Conservation (phyloP, 1,140 invertebrate species). For the Lordiphosa collinella region DNA sequence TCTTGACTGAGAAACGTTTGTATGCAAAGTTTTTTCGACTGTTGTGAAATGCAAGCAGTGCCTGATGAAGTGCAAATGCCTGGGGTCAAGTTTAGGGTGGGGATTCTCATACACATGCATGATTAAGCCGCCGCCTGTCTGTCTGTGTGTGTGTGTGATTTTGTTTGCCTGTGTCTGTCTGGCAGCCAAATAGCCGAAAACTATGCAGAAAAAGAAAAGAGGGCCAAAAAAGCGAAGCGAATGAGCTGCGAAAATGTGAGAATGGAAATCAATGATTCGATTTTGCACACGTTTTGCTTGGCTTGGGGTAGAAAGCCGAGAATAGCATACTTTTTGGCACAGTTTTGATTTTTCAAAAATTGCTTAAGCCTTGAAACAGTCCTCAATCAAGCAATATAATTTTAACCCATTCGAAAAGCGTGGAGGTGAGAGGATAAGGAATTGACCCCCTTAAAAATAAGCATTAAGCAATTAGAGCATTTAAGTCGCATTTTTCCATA, state of each 20-base stretch:
- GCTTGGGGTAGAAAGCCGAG: neutral
- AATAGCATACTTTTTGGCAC: neutral
- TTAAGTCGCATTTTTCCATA: too few relatives aligned
- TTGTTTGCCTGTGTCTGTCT: constrained; percentile 40
- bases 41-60: constrained; percentile 44
- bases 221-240: constrained; percentile 16
- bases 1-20: constrained; percentile 30
- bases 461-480: too few relatives aligned
- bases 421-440: too few relatives aligned
- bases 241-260: constrained; percentile 32
- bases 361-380: too few relatives aligned
- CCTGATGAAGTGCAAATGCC: constrained; percentile 76
- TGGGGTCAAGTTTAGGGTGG: constrained; percentile 73
- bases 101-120: constrained; percentile 34
- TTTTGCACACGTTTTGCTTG: constrained; percentile 16
- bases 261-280: constrained; percentile 68
- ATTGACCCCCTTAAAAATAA: too few relatives aligned
- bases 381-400: too few relatives aligned
- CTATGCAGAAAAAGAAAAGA: constrained; percentile 27
- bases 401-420: too few relatives aligned
- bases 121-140: constrained; percentile 22
- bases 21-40: constrained; percentile 35
- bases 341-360: too few relatives aligned
- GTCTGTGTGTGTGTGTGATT: constrained; percentile 14
- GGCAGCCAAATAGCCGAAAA: constrained; percentile 14